Evolutionary conservation across 2,113 vertebrate genomes (phyloP).

Genomic region (Pteruthius melanotis): DNA sequence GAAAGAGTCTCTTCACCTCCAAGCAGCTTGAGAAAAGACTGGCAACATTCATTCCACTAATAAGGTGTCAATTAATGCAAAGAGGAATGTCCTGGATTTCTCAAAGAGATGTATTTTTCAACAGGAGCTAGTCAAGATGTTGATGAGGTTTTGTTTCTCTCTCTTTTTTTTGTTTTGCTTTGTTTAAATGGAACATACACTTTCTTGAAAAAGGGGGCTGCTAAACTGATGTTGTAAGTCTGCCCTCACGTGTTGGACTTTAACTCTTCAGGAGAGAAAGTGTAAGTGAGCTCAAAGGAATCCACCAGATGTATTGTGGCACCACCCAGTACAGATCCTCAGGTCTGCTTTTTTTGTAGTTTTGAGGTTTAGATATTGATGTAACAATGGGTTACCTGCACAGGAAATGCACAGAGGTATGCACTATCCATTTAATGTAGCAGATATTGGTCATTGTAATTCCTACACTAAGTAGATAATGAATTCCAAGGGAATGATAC

Average conservation of each 20-base stretch:
- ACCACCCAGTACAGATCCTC: background rate
- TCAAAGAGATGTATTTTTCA: conserved; percentile 36
- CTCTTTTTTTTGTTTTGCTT: background rate
- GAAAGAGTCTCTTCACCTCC: conserved; percentile 33
- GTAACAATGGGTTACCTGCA: background rate
- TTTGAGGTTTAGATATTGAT: background rate
- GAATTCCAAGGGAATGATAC: background rate
- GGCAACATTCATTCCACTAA: conserved; percentile 47
- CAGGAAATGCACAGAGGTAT: background rate
- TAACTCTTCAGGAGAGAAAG: conserved; percentile 8
- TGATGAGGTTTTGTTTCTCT: background rate
- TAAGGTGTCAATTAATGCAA: conserved; percentile 58
- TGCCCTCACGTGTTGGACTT: conserved; percentile 59
- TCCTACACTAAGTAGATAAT: background rate
- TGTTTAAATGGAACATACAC: background rate
- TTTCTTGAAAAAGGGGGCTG: background rate
- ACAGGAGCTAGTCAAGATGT: conserved; percentile 31
- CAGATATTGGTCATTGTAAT: background rate
- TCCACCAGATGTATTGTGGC: background rate
- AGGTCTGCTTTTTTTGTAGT: background rate
- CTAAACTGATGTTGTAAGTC: conserved; percentile 33
- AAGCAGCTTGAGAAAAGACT: conserved; percentile 34
- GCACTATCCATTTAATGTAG: background rate
- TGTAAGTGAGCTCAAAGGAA: background rate
- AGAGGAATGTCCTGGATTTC: conserved; percentile 47